A percentile compares a stretch with the other conserved stretches of the same genome.
These are phyloP conservation scores for Phodopus roborovskii DNA, from an alignment of 2,113 vertebrate genomes.

Conservation along the genomic window DNA sequence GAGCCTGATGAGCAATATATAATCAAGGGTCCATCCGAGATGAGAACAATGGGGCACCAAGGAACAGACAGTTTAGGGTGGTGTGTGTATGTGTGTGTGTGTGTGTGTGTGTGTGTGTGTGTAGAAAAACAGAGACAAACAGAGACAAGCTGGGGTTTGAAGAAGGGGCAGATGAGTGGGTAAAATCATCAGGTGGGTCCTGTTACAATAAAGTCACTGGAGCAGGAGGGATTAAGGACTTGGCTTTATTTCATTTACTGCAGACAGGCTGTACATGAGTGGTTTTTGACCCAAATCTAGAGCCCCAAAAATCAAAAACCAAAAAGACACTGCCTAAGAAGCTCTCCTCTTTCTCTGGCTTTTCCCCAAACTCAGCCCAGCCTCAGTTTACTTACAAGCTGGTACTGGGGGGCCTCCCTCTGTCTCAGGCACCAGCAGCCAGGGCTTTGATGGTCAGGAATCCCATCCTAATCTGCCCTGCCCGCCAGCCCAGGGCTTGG, in stretches of 20 bases:
- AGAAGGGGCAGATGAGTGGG: neutral
- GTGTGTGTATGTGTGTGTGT: neutral
- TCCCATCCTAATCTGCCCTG: conserved; percentile 72
- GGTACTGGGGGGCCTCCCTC: neutral
- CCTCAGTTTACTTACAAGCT: neutral
- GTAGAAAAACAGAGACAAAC: neutral
- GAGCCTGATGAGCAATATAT: neutral
- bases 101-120: neutral
- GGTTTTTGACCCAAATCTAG: neutral
- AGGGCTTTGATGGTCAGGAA: conserved; percentile 48
- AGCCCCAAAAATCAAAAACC: neutral
- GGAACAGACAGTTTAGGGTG: too few species aligned
- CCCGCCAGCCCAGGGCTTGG: conserved; percentile 72
- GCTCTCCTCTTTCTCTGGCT: neutral
- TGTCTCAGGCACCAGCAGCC: conserved; percentile 22
- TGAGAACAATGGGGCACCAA: too few species aligned
- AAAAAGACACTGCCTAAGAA: neutral
- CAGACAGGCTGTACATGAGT: neutral
- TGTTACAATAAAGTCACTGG: neutral
- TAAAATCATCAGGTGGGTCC: neutral
- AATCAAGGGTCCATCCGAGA: too few species aligned
- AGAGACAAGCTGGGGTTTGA: neutral
- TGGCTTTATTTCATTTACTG: neutral
- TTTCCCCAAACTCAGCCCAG: neutral
- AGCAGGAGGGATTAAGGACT: neutral